Evolutionary conservation across 2,888 invertebrate genomes (phyloP), one percentile per base, ranked within the genome.

Genomic region (Taphrorychus bicolor): DNA sequence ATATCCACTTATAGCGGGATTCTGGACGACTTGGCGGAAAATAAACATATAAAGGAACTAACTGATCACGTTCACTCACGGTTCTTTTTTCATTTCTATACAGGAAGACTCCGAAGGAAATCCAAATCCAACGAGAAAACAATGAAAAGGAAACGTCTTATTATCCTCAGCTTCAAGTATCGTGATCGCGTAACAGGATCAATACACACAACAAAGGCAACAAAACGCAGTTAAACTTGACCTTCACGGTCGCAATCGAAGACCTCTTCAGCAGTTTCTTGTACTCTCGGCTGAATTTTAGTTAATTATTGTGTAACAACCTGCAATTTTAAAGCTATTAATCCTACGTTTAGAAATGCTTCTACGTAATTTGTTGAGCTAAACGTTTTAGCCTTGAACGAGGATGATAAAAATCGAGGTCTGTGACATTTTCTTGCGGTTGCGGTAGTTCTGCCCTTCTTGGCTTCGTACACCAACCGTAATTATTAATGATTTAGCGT

Each of bases 351-450:
- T 45, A 16, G 17, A 45, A 14, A 5, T 17, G 45, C 17, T 45
- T 14, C 45, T n/a, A 51, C 45, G 14, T 17, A 17, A 45, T 9
- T 54, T 24, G n/a, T n/a, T n/a, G n/a, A 24, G 11, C 4, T 17
- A 54, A 24, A 23, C 21, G 24, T 23, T 54, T 32, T 32, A 16
- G 22, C 58, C 58, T 58, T 58, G 58, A 58, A 14, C 14, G 22
- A 45, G 40, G 45, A 58, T 51, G 51, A 22, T 22, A 18, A 51
- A 51, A 42, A 32, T 17, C 21, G 40, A 21, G 42, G 58, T 42
- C 45, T 45, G 58, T 58, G 58, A 58, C 58, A 58, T 45, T 58
- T 58, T 58, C 22, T 58, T 58, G 42, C 22, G 58, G 58, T 51
- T 51, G 51, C 19, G 17, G 23, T 58, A 42, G 22, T 58, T 58